Conservation (phyloP, 1,140 invertebrate species). For the Calliopsis andreniformis region DNA sequence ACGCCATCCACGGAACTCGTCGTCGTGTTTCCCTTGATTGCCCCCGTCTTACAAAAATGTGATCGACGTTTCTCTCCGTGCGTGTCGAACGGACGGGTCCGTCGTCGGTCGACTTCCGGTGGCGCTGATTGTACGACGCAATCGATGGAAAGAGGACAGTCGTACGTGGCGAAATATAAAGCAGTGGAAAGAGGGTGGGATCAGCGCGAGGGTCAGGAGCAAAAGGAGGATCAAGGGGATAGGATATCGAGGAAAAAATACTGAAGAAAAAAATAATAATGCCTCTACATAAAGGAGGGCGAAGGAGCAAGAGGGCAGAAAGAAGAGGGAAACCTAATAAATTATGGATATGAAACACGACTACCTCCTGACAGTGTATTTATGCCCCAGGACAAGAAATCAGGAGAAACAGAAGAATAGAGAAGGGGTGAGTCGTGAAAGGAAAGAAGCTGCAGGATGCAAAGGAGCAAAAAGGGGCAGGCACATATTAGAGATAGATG, state of each 20-base stretch:
- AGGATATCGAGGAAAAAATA: background rate
- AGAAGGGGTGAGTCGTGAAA: background rate
- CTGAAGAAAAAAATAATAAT: background rate
- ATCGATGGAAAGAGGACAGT: background rate
- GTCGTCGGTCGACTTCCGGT: constrained; percentile 10
- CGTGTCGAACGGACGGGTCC: background rate
- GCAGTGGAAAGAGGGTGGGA: background rate
- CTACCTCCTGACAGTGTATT: background rate
- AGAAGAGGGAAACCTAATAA: background rate
- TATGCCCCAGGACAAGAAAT: background rate
- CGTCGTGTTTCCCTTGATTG: background rate
- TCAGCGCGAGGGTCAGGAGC: background rate
- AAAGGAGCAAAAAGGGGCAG: background rate
- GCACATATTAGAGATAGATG: background rate
- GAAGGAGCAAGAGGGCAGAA: too few species aligned
- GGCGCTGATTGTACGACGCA: constrained; percentile 9
- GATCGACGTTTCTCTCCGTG: background rate
- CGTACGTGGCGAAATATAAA: too few species aligned
- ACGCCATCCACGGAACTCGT: too few species aligned
- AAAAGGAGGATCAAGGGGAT: background rate
- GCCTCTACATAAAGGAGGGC: too few species aligned
- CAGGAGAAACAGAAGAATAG: background rate
- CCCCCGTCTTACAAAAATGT: background rate
- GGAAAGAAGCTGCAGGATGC: too few species aligned
- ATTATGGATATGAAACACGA: constrained; percentile 10